Conservation (phyloP, 2,888 invertebrate genomes). For the Formica aserva region DNA sequence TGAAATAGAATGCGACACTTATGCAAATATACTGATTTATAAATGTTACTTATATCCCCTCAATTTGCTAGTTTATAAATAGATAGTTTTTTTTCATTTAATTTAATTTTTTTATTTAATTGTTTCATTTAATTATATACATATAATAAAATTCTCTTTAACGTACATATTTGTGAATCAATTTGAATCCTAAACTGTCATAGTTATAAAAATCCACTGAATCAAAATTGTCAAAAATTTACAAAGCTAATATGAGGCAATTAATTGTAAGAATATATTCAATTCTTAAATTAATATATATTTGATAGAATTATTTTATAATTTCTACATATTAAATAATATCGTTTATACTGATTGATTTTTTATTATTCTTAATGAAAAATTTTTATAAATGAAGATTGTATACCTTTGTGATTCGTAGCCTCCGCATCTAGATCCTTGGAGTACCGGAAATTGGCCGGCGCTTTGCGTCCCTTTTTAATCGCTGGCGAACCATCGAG, state of each 20-base stretch:
- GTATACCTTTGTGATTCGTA: conserved; percentile 61
- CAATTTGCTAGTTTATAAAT: not conserved
- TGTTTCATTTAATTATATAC: not conserved
- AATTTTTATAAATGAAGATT: not conserved
- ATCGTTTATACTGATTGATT: not conserved
- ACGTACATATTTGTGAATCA: not conserved
- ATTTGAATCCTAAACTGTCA: not conserved
- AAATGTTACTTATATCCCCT: not conserved
- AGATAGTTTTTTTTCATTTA: not conserved
- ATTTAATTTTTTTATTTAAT: not conserved
- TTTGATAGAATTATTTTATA: not conserved
- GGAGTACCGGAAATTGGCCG: conserved; percentile 72
- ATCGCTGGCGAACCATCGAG: conserved; percentile 7
- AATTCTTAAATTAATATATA: not conserved
- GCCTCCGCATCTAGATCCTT: conserved; percentile 77
- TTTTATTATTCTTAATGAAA: not conserved
- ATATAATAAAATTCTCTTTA: not conserved
- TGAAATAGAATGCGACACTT: not conserved
- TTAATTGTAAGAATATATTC: not conserved
- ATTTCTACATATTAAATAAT: not conserved
- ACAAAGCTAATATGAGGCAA: not conserved
- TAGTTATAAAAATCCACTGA: not conserved
- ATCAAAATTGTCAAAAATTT: not conserved
- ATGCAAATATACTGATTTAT: not conserved
- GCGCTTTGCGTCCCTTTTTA: conserved; percentile 70